Base-by-base conservation (phyloP, 2,113 vertebrate species). In the Sebastes fasciatus region DNA sequence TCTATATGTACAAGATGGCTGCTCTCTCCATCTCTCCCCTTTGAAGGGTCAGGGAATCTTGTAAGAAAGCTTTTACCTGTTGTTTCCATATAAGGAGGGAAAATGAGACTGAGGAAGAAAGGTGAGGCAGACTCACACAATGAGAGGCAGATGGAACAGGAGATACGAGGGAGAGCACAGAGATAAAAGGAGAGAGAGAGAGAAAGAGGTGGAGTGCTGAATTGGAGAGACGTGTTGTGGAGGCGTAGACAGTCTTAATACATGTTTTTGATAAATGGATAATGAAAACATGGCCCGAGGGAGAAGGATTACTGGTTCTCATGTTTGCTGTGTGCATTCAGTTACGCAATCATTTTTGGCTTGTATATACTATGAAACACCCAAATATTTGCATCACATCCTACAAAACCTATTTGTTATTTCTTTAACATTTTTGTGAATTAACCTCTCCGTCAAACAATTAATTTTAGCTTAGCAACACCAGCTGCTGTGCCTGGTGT, bases 171-270 rank as follows among this genome's bases (percentile, higher is more conserved):
- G 46, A 65, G 68, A 72, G 48, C 21, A n/a, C 5, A 3, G 16
- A 79, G 67, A 89, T 57, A 74, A 77, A 70, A 46, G 12, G 54
- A 9, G 48, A 72, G 72, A 34, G 61, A 42, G 51, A 64, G 45
- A 82, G 54, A 71, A 40, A 43, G 67, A 60, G 63, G 13, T 64
- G 51, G 48, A 66, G 62, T 46, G 66, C 58, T 85, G 87, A 86
- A 55, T 23, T 74, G 71, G 71, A 76, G 57, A 77, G 75, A 84
- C n/a, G 61, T 42, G 34, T 54, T 69, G 69, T 48, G 40, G 67
- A 73, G 49, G 60, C 10, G 19, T 21, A 13, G 40, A 19, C 80
- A 45, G 58, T 10, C 60, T 74, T 21, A 51, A 52, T 23, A 46
- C 54, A 64, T 49, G 46, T 51, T 87, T 76, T 49, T 51, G 77